These are phyloP conservation scores for Psittacula derbiana DNA, from an alignment of 2,797 vertebrate genomes.

Conservation along the genomic window DNA sequence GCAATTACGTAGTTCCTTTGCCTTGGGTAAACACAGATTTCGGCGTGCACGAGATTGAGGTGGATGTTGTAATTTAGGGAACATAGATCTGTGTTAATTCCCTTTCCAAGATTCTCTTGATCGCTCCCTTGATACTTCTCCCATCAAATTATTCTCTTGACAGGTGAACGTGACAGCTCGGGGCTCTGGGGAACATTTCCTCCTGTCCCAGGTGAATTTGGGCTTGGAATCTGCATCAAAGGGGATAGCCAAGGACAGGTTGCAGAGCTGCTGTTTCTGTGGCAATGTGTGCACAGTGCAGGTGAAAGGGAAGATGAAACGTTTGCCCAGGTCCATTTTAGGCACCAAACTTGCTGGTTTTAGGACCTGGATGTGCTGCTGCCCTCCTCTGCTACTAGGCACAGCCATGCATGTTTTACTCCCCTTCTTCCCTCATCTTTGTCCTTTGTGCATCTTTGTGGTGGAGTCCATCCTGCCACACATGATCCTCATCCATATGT, in stretches of 20 bases:
- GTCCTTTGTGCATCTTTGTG: background rate
- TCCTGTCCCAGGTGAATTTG: background rate
- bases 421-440: background rate
- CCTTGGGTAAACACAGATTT: background rate
- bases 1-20: background rate
- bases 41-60: background rate
- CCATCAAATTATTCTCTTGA: background rate
- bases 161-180: background rate
- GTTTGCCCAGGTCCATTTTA: background rate
- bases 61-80: background rate
- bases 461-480: accelerated
- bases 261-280: background rate
- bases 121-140: background rate
- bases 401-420: background rate
- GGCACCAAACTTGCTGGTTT: background rate
- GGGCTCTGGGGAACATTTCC: background rate
- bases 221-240: background rate
- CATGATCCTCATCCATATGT: background rate
- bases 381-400: background rate
- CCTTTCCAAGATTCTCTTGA: background rate
- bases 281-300: background rate
- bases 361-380: background rate
- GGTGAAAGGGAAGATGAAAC: background rate
- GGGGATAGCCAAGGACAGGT: background rate
- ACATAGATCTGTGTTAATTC: background rate